A percentile compares a stretch with the other conserved stretches of the same genome.
Evolutionary conservation across 2,888 invertebrate species (phyloP).

Genomic region (Lymantria monacha): DNA sequence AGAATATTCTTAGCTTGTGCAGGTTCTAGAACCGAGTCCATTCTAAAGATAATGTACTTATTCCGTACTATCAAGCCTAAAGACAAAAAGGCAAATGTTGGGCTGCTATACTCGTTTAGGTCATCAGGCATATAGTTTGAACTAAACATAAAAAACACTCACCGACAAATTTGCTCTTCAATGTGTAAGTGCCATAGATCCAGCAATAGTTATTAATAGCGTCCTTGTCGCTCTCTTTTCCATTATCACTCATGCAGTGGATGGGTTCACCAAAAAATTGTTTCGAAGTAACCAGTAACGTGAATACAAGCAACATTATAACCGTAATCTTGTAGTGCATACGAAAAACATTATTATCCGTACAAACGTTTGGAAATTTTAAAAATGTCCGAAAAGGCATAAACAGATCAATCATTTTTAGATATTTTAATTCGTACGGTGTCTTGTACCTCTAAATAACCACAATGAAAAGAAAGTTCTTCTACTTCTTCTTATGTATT

Average conservation of each 20-base stretch:
- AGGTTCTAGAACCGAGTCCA: no score
- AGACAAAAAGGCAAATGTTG: no score
- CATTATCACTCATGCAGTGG: conserved; percentile 84
- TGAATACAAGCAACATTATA: conserved; percentile 87
- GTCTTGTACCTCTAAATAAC: no score
- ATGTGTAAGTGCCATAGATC: conserved; percentile 88
- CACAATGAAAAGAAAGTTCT: no score
- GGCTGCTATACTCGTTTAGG: no score
- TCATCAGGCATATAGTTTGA: no score
- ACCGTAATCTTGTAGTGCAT: conserved; percentile 89
- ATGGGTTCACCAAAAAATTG: conserved; percentile 94
- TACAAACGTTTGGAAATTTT: conserved; percentile 85
- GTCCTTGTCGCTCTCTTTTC: conserved; percentile 75
- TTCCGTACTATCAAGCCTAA: no score
- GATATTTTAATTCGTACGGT: neutral
- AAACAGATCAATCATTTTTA: conserved; percentile 84
- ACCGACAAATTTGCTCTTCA: conserved; percentile 70
- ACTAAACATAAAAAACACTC: conserved; percentile 21
- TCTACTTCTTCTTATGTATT: no score
- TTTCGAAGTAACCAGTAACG: conserved; percentile 88
- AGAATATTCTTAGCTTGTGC: no score
- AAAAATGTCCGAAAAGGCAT: conserved; percentile 85
- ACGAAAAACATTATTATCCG: conserved; percentile 89
- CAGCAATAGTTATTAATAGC: conserved; percentile 90
- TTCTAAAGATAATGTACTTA: no score